Evolutionary conservation across 2,888 invertebrate genomes (phyloP).

Genomic region (Machimus rusticus): DNA sequence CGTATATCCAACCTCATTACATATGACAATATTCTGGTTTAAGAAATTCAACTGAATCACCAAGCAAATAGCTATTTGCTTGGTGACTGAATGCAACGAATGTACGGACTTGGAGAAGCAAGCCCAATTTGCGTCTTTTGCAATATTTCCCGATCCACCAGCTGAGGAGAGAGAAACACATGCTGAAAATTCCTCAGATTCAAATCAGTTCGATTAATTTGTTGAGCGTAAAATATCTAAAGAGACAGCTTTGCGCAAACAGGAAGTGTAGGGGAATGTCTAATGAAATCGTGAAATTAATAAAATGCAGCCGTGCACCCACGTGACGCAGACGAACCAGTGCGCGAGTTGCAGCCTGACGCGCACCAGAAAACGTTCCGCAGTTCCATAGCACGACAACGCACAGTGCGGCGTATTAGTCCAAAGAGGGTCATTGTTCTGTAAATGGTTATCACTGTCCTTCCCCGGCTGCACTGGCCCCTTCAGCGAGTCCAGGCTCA

Average conservation of each 20-base stretch:
- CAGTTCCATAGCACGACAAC: neutral
- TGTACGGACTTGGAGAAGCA: neutral
- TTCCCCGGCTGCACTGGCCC: neutral
- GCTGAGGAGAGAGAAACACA: neutral
- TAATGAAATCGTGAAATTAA: slow-evolving; percentile 24
- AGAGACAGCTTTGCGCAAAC: neutral
- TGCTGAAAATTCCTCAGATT: neutral
- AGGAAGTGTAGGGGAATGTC: slow-evolving; percentile 6
- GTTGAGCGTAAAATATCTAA: neutral
- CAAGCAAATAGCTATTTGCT: no score
- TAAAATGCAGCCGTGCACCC: slow-evolving; percentile 5
- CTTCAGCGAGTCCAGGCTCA: neutral
- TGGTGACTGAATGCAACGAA: neutral
- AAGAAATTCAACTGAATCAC: neutral
- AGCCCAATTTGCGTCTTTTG: neutral
- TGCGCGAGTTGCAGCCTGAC: neutral
- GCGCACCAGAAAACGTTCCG: neutral
- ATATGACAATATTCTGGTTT: neutral
- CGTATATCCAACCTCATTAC: no score
- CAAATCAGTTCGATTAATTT: neutral
- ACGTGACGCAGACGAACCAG: neutral
- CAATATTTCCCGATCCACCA: neutral
- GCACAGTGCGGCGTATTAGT: neutral
- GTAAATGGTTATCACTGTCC: slow-evolving; percentile 20
- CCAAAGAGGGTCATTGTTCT: slow-evolving; percentile 24